Evolutionary conservation across 2,113 vertebrate species (phyloP).

Genomic region (Phyllopteryx taeniolatus): DNA sequence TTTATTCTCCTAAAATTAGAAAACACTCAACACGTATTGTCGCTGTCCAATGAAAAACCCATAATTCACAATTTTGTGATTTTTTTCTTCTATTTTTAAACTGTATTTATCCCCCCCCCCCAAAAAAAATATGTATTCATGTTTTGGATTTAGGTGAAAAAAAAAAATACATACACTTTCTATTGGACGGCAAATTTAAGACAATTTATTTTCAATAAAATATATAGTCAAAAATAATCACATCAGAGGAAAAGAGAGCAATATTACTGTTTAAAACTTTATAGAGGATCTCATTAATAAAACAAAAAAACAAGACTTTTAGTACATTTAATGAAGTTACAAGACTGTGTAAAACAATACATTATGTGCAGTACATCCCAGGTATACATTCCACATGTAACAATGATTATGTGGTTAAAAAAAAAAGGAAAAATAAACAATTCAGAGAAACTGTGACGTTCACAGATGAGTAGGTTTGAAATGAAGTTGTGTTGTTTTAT

Average conservation of each 20-base stretch:
- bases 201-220: neutral
- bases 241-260: neutral
- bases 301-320: neutral
- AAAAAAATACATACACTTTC: neutral
- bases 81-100: no score
- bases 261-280: neutral
- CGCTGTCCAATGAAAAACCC: no score
- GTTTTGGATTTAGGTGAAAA: no score
- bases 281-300: neutral
- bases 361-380: neutral
- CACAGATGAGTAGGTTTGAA: conserved; percentile 8
- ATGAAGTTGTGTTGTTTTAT: neutral
- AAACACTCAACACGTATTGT: no score
- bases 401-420: neutral
- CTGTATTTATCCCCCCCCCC: no score
- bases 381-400: neutral
- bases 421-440: neutral
- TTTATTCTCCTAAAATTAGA: no score
- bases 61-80: no score
- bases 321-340: neutral
- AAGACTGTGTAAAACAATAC: neutral
- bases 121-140: no score
- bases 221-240: neutral
- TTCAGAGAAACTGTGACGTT: neutral
- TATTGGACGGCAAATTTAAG: neutral